Conservation (phyloP, 2,113 vertebrate genomes). For the Anguilla japonica region DNA sequence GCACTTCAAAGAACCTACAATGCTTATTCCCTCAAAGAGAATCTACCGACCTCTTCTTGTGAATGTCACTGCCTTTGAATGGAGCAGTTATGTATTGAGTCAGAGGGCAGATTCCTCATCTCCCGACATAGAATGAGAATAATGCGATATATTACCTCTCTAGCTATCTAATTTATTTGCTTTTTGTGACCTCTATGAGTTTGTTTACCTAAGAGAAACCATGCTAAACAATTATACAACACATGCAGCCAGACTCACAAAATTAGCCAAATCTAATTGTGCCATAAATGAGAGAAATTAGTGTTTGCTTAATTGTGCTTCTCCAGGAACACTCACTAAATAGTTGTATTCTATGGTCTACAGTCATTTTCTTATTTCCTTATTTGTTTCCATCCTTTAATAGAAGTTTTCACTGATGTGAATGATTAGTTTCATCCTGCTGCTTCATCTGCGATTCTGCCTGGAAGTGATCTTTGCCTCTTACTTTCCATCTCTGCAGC, state of each 20-base stretch:
- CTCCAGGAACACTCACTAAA: not conserved
- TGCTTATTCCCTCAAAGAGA: not conserved
- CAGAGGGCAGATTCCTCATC: not conserved
- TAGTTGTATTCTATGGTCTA: not conserved
- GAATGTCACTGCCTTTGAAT: not conserved
- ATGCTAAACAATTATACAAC: not conserved
- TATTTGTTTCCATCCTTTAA: not conserved
- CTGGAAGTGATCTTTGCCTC: not conserved
- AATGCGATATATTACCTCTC: not conserved
- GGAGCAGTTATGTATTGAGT: not conserved
- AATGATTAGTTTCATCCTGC: not conserved
- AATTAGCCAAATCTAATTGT: not conserved
- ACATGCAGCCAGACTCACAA: not conserved
- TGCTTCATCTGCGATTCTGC: not conserved
- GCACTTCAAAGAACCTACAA: not conserved
- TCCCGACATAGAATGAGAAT: not conserved
- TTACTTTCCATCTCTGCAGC: constrained; percentile 60
- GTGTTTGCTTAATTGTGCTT: not conserved
- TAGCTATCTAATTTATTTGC: not conserved
- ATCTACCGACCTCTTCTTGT: not conserved
- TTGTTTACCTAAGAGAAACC: not conserved
- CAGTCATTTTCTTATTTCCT: not conserved
- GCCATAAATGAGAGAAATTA: not conserved
- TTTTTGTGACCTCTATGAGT: not conserved
- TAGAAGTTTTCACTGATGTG: not conserved